These are phyloP conservation scores for Ranitomeya variabilis DNA, from an alignment of 2,113 vertebrate species.

Conservation along the genomic window DNA sequence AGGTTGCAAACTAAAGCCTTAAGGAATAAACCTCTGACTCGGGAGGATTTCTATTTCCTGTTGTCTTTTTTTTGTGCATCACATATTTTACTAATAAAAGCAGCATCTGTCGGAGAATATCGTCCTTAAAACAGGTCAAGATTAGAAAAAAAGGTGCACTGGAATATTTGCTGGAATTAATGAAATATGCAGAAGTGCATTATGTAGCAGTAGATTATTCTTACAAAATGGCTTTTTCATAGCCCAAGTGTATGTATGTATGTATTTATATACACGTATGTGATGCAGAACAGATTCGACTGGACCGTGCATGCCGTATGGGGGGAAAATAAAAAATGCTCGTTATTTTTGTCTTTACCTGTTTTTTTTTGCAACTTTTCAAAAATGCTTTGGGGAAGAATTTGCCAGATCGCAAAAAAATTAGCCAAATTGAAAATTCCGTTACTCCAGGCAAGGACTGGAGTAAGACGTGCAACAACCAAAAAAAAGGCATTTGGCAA, in stretches of 20 bases:
- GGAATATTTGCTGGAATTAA: not conserved
- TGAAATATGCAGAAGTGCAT: not conserved
- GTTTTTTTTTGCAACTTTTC: too few species aligned
- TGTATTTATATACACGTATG: not conserved
- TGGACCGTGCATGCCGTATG: too few species aligned
- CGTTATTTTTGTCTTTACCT: too few species aligned
- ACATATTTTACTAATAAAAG: slow-evolving; percentile 48
- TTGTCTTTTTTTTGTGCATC: slow-evolving; percentile 6
- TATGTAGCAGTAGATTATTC: not conserved
- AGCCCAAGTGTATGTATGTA: not conserved
- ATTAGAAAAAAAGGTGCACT: not conserved
- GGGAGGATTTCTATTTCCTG: slow-evolving; percentile 40
- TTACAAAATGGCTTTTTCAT: not conserved
- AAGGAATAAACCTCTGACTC: slow-evolving; percentile 1
- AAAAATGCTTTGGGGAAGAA: too few species aligned
- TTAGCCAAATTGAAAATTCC: too few species aligned
- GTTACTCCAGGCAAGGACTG: too few species aligned
- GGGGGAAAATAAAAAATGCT: too few species aligned
- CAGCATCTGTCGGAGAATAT: slow-evolving; percentile 22
- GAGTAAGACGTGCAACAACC: too few species aligned
- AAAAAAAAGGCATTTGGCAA: too few species aligned
- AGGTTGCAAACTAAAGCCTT: not conserved
- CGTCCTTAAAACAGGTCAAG: slow-evolving; percentile 18
- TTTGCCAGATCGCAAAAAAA: too few species aligned
- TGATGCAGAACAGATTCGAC: not conserved